Evolutionary conservation across 2,113 vertebrate genomes (phyloP).

Genomic region (Leiothrix lutea): DNA sequence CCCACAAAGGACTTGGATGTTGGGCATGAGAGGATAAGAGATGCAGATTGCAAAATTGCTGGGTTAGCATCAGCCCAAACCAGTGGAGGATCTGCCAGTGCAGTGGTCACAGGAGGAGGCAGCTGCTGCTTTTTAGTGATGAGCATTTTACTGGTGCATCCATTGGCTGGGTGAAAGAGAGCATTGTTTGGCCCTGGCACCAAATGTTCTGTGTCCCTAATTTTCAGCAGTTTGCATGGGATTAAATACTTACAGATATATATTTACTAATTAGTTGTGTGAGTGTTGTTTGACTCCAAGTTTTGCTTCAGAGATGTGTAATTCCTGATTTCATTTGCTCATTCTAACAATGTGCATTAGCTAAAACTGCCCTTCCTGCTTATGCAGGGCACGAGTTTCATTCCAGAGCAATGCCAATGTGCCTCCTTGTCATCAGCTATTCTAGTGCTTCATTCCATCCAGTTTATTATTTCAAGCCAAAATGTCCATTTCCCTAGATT

Average conservation of each 20-base stretch:
- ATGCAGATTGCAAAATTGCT: neutral
- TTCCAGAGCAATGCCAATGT: neutral
- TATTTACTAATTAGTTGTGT: neutral
- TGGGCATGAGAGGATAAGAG: neutral
- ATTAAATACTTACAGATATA: neutral
- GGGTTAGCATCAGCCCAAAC: neutral
- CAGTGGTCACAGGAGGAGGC: neutral
- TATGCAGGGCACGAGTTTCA: neutral
- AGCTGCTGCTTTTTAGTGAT: neutral
- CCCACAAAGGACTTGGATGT: neutral
- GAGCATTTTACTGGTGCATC: neutral
- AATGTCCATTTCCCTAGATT: neutral
- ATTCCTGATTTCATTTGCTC: neutral
- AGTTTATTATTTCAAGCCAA: neutral
- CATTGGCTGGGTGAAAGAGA: neutral
- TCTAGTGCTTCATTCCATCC: neutral
- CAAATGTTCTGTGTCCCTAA: neutral
- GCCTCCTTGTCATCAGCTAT: neutral
- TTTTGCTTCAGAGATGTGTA: neutral
- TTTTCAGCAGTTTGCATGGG: neutral
- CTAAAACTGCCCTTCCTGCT: neutral
- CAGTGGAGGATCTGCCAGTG: neutral
- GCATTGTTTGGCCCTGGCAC: neutral
- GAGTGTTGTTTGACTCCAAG: neutral
- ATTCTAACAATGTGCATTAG: neutral